Base-by-base conservation (phyloP, 2,797 vertebrate species). In the Micropoecilia bifurca region DNA sequence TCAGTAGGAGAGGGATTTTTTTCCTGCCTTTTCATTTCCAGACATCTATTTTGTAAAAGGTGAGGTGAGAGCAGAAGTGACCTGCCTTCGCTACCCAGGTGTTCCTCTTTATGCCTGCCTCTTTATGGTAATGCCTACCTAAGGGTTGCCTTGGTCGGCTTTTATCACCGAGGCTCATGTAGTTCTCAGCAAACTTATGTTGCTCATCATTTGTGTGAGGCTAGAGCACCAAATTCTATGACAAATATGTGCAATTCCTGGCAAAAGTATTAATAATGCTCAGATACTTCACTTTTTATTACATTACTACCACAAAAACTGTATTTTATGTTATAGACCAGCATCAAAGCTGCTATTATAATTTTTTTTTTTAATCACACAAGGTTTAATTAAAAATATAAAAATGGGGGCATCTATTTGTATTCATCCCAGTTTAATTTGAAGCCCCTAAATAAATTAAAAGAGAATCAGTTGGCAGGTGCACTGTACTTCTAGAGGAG, bases 51-150 rank as follows among this genome's bases (percentile, higher is more conserved):
- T 63, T 85, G 83, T 61, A 86, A 87, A 85, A 50, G 73, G 61
- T 81, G 71, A 82, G 39, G 73, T 87, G 80, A 1, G 39, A 87
- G 66, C 73, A 74, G 46, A 1, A 41, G 59, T 78, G 88, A 91
- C 85, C 88, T 55, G 33, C 68, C 61, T 43, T 75, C 80, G 63
- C 80, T 61, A 45, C 43, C 66, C 73, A 74, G 53, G 30, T 63
- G 50, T 76, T 86, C 76, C 53, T 82, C 81, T 84, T 83, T 83
- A 83, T 73, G 79, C 73, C 74, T 81, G 69, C 89, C 89, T 85
- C 84, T 89, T 86, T 71, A 88, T 83, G 83, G 57, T 75, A 89
- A 88, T 83, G 71, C 87, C 78, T 68, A 66, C 83, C 77, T 81
- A 78, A 9, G 85, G 83, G 85, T 82, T 77, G 74, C 79, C 73